Base-by-base conservation (phyloP, 1,140 invertebrate genomes). In the Magallana angulata region DNA sequence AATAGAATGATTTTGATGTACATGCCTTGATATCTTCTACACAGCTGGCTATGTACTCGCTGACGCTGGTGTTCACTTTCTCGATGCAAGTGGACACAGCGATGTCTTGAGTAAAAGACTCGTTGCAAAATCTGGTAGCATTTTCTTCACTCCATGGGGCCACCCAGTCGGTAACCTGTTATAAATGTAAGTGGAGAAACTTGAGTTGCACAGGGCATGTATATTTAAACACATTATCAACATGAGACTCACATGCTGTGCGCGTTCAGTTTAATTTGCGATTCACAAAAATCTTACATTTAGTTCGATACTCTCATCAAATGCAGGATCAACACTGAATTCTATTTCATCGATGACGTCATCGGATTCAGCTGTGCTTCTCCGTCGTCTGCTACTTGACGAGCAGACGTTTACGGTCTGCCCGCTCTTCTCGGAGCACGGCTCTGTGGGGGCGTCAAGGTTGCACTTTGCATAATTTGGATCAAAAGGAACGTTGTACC, bases 311-410 rank as follows among this genome's bases (percentile, higher is more conserved):
- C 68, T 76, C 5, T 8, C 18, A 76, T 36, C 36, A 12, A 76
- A 76, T 1, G 48, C 24, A 12, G 68, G 68, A 11, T 76, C 68
- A 76, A 30, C 24, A 12, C 68, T 12, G 36, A 76, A 76, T 30
- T 76, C 68, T 36, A 76, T 30, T 9, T 76, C 68, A 76, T 76
- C 68, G 5, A 76, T 76, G 24, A 76, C 24, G 68, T 76, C 68
- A 76, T 76, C 68, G 24, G 68, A 76, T 11, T 76, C 24, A 14
- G 60, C 60, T 4, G 68, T 76, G 24, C 68, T 76, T 18, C 68
- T 18, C 68, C 68, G 24, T 8, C 68, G 68, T 76, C 68, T 76
- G 68, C 24, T 48, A 48, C 36, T 76, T 12, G 36, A 30, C 5
- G 68, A 76, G 24, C 68, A 76, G 0, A 48, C 68, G 68, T 76